These are phyloP conservation scores for Plotosus lineatus DNA, from an alignment of 2,113 vertebrate species.

Conservation along the genomic window DNA sequence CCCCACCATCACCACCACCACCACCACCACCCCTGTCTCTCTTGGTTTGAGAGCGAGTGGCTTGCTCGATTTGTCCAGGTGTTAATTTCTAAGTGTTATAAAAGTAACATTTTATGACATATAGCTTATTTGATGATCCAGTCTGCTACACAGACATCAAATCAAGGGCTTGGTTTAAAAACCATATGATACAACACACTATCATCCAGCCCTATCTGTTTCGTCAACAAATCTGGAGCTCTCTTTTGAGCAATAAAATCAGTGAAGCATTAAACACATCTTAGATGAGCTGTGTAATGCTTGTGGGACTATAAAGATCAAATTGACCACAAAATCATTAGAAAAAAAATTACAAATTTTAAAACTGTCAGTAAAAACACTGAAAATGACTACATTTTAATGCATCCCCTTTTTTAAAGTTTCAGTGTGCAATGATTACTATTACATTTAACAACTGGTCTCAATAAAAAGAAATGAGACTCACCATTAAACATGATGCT, in stretches of 20 bases:
- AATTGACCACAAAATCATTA: not conserved
- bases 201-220: not conserved
- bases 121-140: not conserved
- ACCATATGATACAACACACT: not conserved
- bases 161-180: not conserved
- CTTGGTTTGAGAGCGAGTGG: not conserved
- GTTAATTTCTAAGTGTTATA: not conserved
- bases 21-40: not conserved
- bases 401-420: slow-evolving; percentile 3
- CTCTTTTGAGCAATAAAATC: not conserved
- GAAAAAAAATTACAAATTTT: not conserved
- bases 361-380: slow-evolving; percentile 15
- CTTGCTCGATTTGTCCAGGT: not conserved
- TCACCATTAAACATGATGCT: slow-evolving; percentile 23
- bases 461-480: slow-evolving; percentile 18
- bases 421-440: slow-evolving; percentile 2
- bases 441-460: slow-evolving; percentile 18
- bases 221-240: not conserved
- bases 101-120: not conserved
- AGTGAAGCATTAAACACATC: not conserved
- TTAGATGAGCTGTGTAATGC: not conserved
- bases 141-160: not conserved
- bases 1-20: too few relatives aligned
- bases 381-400: slow-evolving; percentile 17
- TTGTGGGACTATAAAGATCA: not conserved